phyloP scores from a whole-genome alignment of 37 sponge, comb jelly and placozoan genomes.

The Chondrilla cf. caribensis region DNA sequence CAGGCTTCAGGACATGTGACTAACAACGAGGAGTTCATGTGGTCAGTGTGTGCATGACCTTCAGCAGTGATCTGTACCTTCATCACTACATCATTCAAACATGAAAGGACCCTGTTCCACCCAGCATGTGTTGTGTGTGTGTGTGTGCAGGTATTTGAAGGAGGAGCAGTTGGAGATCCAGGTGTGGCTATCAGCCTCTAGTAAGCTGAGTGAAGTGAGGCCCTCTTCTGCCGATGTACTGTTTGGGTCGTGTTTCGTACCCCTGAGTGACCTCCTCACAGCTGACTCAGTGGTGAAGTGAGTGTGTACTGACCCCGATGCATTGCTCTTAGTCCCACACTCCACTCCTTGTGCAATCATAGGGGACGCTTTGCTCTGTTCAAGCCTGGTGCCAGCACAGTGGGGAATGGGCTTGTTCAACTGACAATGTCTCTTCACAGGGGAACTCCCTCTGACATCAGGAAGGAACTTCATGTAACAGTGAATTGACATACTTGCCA shows the following conservation, averaged over 20 bases:
- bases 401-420: constrained; percentile 31
- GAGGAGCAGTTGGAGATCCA: constrained; percentile 80
- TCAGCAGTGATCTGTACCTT: background rate
- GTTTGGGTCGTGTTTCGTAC: constrained; percentile 28
- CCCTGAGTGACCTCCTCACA: background rate
- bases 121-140: too few species aligned
- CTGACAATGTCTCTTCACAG: constrained; percentile 23
- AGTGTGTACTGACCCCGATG: background rate
- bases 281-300: background rate
- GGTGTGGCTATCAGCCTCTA: constrained; percentile 47
- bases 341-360: background rate
- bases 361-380: constrained; percentile 63
- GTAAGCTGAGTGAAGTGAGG: background rate
- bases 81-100: too few species aligned
- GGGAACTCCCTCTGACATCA: background rate
- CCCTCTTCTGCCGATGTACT: constrained; percentile 52
- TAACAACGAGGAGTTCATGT: constrained; percentile 28
- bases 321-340: too few species aligned
- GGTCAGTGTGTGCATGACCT: constrained; percentile 7
- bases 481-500: too few species aligned
- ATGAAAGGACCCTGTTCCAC: too few species aligned
- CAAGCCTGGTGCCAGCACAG: constrained; percentile 54
- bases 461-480: too few species aligned
- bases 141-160: constrained; percentile 64
- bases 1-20: background rate